Conservation (phyloP, 2,888 invertebrate genomes). For the Rhimphoctona megacephalus region DNA sequence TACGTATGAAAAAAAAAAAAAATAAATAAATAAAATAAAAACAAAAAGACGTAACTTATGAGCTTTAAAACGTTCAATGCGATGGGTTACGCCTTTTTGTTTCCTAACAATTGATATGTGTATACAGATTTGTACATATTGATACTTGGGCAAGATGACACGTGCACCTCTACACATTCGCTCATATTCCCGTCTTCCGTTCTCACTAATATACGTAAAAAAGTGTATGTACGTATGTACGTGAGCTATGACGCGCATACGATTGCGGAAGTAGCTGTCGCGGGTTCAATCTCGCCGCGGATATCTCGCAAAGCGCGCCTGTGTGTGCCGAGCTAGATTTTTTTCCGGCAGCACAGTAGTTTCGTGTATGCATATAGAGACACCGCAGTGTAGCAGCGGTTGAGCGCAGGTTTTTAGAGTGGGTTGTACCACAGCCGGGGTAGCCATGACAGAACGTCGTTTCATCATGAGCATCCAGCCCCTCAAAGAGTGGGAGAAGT, state of each 20-base stretch:
- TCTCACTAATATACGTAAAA: not conserved
- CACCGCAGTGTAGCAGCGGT: conserved; percentile 18
- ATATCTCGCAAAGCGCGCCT: conserved; percentile 52
- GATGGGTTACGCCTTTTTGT: not conserved
- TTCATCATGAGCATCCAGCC: conserved; percentile 52
- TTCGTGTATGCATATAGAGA: not conserved
- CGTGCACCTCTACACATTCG: conserved; percentile 27
- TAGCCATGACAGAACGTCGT: conserved; percentile 69
- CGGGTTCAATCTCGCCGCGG: conserved; percentile 44
- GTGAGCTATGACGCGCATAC: conserved; percentile 37
- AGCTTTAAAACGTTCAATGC: not conserved
- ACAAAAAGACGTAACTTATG: conserved; percentile 7
- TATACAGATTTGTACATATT: not conserved
- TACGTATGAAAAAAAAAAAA: not conserved
- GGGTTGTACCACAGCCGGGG: conserved; percentile 69
- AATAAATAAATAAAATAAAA: no score
- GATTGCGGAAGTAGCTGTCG: conserved; percentile 61
- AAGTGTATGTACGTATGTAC: conserved; percentile 19
- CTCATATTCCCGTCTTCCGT: conserved; percentile 29
- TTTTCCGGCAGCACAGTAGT: conserved; percentile 12
- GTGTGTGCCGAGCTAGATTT: conserved; percentile 55
- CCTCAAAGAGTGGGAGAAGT: conserved; percentile 45
- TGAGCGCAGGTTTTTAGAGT: conserved; percentile 62
- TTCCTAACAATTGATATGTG: not conserved
- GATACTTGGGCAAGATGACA: conserved; percentile 34